These are phyloP conservation scores for Chlorops oryzae DNA, from an alignment of 1,140 invertebrate species.

Conservation along the genomic window DNA sequence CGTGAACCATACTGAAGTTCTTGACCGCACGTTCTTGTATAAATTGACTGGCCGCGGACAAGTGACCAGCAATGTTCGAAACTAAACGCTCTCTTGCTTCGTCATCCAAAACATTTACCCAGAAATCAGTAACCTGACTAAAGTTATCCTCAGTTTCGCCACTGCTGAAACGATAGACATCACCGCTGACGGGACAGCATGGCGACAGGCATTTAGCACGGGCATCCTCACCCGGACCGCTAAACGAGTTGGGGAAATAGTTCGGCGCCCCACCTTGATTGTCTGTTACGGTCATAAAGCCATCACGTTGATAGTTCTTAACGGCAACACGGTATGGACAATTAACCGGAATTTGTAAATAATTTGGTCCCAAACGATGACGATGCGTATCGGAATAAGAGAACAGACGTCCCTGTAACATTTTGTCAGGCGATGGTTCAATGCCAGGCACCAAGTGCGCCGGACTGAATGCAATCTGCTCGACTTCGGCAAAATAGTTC, in stretches of 20 bases:
- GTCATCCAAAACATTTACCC: constrained; percentile 68
- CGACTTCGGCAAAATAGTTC: constrained; percentile 92
- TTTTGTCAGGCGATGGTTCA: constrained; percentile 87
- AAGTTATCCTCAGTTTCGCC: constrained; percentile 84
- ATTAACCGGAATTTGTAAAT: constrained; percentile 91
- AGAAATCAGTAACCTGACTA: constrained; percentile 76
- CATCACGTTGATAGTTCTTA: constrained; percentile 85
- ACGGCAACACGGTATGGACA: constrained; percentile 68
- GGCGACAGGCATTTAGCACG: constrained; percentile 53
- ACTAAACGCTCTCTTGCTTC: constrained; percentile 67
- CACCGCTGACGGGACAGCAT: constrained; percentile 53
- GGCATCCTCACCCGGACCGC: constrained; percentile 63
- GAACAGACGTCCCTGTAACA: constrained; percentile 91
- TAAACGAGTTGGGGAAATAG: constrained; percentile 94
- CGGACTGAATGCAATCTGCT: constrained; percentile 91
- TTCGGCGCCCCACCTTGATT: constrained; percentile 80
- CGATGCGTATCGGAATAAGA: constrained; percentile 92
- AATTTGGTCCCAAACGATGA: constrained; percentile 89
- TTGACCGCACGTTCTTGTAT: constrained; percentile 78
- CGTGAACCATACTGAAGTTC: constrained; percentile 64
- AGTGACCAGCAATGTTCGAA: constrained; percentile 71
- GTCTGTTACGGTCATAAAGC: constrained; percentile 58
- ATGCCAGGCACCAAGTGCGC: constrained; percentile 89
- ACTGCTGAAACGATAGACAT: constrained; percentile 70
- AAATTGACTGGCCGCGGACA: constrained; percentile 74